phyloP scores from a whole-genome alignment of 2,113 vertebrate genomes.

The Tyrannus savana region DNA sequence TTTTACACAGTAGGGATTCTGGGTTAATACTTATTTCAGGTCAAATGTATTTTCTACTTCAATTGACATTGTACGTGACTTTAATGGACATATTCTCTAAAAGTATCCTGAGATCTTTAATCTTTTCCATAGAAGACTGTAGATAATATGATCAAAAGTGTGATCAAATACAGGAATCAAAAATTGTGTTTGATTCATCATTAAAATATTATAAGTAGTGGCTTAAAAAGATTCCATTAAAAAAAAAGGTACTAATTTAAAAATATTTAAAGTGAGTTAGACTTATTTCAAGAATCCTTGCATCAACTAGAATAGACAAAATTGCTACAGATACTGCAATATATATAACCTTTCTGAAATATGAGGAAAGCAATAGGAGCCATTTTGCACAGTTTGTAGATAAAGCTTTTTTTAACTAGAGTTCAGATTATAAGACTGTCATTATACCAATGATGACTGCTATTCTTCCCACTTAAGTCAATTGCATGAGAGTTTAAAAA shows the following conservation, averaged over 20 bases:
- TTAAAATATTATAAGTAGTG: not conserved
- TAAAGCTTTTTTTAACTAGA: not conserved
- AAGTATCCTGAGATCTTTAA: not conserved
- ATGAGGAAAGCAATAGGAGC: not conserved
- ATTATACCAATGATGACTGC: not conserved
- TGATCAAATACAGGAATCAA: not conserved
- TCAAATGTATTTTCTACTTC: not conserved
- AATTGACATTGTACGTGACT: accelerated
- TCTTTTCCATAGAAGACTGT: not conserved
- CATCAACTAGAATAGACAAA: not conserved
- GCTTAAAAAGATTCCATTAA: not conserved
- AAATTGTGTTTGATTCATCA: not conserved
- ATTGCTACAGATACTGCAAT: not conserved
- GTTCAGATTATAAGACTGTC: not conserved
- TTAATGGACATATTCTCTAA: not conserved
- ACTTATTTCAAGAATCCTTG: not conserved
- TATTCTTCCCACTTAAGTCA: not conserved
- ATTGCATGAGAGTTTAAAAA: not conserved
- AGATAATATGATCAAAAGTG: not conserved
- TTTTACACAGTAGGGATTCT: not conserved
- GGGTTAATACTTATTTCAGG: not conserved
- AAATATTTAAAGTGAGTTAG: not conserved
- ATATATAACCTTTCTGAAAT: not conserved
- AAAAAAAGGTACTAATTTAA: not conserved
- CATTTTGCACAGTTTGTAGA: not conserved